Base-by-base conservation (phyloP, 2,888 invertebrate species). In the Cataglyphis albicans region DNA sequence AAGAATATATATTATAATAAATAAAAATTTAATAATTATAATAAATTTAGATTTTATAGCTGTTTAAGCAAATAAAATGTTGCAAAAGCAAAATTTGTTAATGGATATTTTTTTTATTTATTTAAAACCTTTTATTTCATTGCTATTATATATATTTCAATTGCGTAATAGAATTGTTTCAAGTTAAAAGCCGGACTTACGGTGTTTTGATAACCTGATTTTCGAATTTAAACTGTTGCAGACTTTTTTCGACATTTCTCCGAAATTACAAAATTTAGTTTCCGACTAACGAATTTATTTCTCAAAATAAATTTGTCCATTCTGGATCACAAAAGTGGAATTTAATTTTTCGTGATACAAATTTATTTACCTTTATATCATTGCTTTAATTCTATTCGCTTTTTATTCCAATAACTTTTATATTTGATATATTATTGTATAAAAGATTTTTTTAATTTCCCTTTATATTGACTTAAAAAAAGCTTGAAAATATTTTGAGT, bases 81-180 rank as follows among this genome's bases (percentile, higher is more conserved):
- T 29, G 1, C 9, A 38, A 41, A 44, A 59, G 48, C 4, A 38
- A 18, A 59, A 21, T 21, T 48, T 80, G 29, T 52, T 25, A 10
- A n/a, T 52, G 18, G 4, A 52, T 29, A 21, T 52, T 38, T 52
- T 21, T 21, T 3, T 70, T 32, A 78, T 59, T 78, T 44, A 44
- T 70, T 59, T 44, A 25, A 44, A 41, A 5, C 0, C 18, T 72
- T 72, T 59, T 48, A n/a, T 61, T 44, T 73, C n/a, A 41, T 67
- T 5, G 32, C 32, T 32, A 68, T 68, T 68, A 52, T 68, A 32
- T 52, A n/a, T n/a, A 52, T 68, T 32, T 68, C 32, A 32, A 48
- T 48, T 25, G 10, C 32, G 32, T 32, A 59, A 35, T 68, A 18
- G 18, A 70, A 44, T 68, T 68, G 68, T 78, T 68, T 21, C 12